Evolutionary conservation across 2,888 invertebrate species (phyloP).

Genomic region (Atethmia centrago): DNA sequence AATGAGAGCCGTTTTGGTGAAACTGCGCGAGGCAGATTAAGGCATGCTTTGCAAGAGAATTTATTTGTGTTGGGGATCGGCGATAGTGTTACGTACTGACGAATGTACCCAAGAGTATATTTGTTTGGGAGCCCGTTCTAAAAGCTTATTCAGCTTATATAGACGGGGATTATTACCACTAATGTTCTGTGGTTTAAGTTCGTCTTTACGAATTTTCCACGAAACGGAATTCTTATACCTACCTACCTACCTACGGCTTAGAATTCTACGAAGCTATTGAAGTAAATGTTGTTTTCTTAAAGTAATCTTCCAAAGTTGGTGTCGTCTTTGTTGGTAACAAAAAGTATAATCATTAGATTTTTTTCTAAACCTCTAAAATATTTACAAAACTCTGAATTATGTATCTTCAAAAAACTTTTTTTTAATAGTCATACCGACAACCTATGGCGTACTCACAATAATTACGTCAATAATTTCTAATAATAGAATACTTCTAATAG

Average conservation of each 20-base stretch:
- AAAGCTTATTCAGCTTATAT: slow-evolving; percentile 36
- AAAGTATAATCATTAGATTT: no score
- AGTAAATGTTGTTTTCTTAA: slow-evolving; percentile 4
- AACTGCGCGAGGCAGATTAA: slow-evolving; percentile 57
- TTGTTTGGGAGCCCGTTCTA: slow-evolving; percentile 19
- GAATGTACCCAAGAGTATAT: slow-evolving; percentile 28
- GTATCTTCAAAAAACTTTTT: not conserved
- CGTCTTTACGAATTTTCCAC: slow-evolving; percentile 34
- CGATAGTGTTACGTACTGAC: slow-evolving; percentile 39
- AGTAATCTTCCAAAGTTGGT: not conserved
- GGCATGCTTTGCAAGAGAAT: slow-evolving; percentile 56
- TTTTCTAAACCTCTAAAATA: not conserved
- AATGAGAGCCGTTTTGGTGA: slow-evolving; percentile 69
- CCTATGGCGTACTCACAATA: not conserved
- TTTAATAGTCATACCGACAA: not conserved
- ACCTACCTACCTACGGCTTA: slow-evolving; percentile 1
- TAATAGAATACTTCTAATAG: not conserved
- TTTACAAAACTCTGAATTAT: not conserved
- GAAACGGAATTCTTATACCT: slow-evolving; percentile 14
- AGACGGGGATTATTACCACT: slow-evolving; percentile 51
- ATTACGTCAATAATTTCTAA: not conserved
- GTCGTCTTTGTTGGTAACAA: no score
- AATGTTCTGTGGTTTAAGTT: slow-evolving; percentile 43
- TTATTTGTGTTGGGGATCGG: slow-evolving; percentile 52
- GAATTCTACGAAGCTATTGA: not conserved